Evolutionary conservation across 1,140 invertebrate genomes (phyloP).

Genomic region (Sarcophaga bullata): DNA sequence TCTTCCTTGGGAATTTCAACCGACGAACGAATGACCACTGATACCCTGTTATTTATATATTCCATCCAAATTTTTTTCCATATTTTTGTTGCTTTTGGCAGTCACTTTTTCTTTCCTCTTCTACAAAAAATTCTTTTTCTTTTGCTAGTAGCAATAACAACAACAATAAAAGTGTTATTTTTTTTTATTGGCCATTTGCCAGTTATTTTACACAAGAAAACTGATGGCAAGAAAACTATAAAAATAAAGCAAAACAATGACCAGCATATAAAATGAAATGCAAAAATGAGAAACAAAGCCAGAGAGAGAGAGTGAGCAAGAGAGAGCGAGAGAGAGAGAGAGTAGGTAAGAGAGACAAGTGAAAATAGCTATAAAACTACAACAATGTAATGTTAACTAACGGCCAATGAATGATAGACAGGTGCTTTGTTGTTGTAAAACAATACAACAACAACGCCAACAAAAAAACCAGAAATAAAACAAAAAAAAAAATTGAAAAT

Average conservation of each 20-base stretch:
- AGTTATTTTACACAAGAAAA: background rate
- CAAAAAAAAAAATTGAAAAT: constrained; percentile 3
- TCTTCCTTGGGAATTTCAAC: constrained; percentile 35
- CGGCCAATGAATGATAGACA: background rate
- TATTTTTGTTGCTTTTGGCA: background rate
- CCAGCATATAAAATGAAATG: background rate
- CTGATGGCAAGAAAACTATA: background rate
- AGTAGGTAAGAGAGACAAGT: too few species aligned
- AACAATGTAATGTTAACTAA: background rate
- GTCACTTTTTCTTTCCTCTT: too few species aligned
- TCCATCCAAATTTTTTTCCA: constrained; percentile 36
- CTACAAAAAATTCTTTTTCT: too few species aligned
- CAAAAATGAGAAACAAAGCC: background rate
- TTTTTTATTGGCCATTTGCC: background rate
- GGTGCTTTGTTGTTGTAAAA: constrained; percentile 14
- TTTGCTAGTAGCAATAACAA: too few species aligned
- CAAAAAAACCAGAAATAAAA: background rate
- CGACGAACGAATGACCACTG: constrained; percentile 12
- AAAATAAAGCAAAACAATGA: background rate
- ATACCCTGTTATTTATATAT: constrained; percentile 33
- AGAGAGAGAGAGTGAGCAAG: background rate
- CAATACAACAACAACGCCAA: background rate
- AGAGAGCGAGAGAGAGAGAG: too few species aligned
- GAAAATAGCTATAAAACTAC: background rate
- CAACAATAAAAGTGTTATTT: background rate